A percentile compares a stretch with the other conserved stretches of the same genome.
These are phyloP conservation scores for Probosciger aterrimus DNA, from an alignment of 2,113 vertebrate species.

Conservation along the genomic window DNA sequence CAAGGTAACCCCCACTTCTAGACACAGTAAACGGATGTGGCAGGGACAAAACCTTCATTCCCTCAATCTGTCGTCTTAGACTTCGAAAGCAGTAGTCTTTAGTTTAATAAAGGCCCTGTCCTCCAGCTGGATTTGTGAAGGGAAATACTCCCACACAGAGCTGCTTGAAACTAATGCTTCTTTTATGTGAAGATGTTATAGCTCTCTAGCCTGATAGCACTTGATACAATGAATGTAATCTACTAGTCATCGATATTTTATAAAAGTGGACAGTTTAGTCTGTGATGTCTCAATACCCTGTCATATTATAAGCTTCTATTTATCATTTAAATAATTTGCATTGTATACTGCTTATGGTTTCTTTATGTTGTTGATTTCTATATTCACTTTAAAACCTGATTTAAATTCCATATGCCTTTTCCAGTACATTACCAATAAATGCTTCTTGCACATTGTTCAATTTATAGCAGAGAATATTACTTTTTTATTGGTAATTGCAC, in stretches of 20 bases:
- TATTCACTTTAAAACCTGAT: constrained; percentile 55
- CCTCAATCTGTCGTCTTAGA: neutral
- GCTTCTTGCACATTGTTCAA: constrained; percentile 69
- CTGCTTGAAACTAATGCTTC: constrained; percentile 13
- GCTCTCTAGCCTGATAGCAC: neutral
- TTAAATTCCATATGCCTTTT: constrained; percentile 72
- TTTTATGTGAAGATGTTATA: constrained; percentile 22
- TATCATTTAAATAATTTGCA: constrained; percentile 17
- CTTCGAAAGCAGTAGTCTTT: neutral
- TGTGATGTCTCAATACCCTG: neutral
- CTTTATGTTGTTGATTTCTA: constrained; percentile 53
- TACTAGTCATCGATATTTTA: constrained; percentile 20
- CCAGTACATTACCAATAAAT: constrained; percentile 55
- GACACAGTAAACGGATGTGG: neutral
- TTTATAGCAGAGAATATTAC: constrained; percentile 76
- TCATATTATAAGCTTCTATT: neutral
- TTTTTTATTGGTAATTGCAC: constrained; percentile 80
- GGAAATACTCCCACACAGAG: constrained; percentile 51
- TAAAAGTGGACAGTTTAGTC: neutral
- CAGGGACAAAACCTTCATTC: neutral
- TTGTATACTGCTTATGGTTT: neutral
- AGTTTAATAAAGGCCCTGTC: constrained; percentile 8
- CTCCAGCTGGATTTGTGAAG: constrained; percentile 37
- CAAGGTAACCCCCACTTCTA: neutral
- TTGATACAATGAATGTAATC: neutral